Evolutionary conservation across 2,113 vertebrate species (phyloP).

Genomic region (Sardina pilchardus): DNA sequence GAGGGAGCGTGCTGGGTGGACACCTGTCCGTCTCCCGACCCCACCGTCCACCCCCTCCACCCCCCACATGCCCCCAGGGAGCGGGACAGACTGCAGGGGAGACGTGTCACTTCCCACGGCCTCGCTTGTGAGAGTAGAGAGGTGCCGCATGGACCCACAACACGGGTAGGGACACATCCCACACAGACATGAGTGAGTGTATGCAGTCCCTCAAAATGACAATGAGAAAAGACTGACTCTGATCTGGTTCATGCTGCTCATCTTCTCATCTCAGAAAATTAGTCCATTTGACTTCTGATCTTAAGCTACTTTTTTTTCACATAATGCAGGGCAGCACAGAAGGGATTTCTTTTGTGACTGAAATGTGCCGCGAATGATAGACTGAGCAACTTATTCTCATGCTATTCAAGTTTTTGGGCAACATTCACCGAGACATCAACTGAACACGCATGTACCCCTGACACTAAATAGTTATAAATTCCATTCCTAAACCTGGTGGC

Average conservation of each 20-base stretch:
- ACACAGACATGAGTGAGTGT: not conserved
- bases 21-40: not conserved
- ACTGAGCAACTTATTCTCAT: not conserved
- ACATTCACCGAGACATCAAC: not conserved
- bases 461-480: not conserved
- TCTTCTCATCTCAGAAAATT: not conserved
- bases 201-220: slow-evolving; percentile 65
- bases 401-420: not conserved
- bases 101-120: not conserved
- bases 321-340: not conserved
- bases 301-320: not conserved
- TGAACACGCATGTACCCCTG: not conserved
- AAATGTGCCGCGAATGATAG: not conserved
- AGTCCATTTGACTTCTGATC: not conserved
- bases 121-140: slow-evolving; percentile 56
- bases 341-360: not conserved
- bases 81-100: not conserved
- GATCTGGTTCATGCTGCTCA: not conserved
- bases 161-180: slow-evolving; percentile 1
- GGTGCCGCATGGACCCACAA: not conserved
- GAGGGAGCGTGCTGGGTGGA: not conserved
- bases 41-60: too few relatives aligned
- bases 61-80: not conserved
- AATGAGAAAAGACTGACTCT: slow-evolving; percentile 61
- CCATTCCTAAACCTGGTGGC: not conserved